Base-by-base conservation (phyloP, 2,797 vertebrate genomes). In the Carduelis carduelis region DNA sequence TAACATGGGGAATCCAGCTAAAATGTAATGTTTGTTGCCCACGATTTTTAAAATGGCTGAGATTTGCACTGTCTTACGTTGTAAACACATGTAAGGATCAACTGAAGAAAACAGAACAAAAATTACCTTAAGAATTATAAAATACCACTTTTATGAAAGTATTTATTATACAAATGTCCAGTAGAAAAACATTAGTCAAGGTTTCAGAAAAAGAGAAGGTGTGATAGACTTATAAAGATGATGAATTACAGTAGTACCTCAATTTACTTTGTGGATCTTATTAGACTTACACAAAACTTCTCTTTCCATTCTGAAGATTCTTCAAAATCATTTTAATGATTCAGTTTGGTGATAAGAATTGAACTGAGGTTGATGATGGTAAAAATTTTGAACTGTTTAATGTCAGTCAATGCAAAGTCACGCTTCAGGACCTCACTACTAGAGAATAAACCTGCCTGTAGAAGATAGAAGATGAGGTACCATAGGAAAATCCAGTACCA, bases 41-140 rank as follows among this genome's bases (percentile, higher is more conserved):
- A 80, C 69, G 55, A 87, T 93, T 96, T 96, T 96, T 39, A 84
- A 96, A 65, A 12, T 15, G 72, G 2, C 5, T 89, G 39, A 95
- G 26, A 27, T 81, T 87, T 77, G 39, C 47, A 70, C 53, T 66
- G 63, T 69, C 80, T 95, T 88, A 35, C 16, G 69, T 89, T 83
- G 14, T 26, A 52, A 57, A 88, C 5, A 2, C 21, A 4, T 37
- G 12, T 90, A 90, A 76, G 59, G 21, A 85, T 78, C 39, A 61
- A 13, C 9, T 72, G 59, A 93, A 88, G 39, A 89, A 93, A 94
- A 91, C 3, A 76, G 15, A 85, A 28, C 3, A 12, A 12, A 47
- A 55, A 32, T 60, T 1, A 92, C 39, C 20, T 66, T 49, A n/a
- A 6, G 8, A 6, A 6, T 61, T 61, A 55, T 24, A 53, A 83